These are phyloP conservation scores for Aphis gossypii DNA, from an alignment of 1,140 invertebrate species.

Conservation along the genomic window DNA sequence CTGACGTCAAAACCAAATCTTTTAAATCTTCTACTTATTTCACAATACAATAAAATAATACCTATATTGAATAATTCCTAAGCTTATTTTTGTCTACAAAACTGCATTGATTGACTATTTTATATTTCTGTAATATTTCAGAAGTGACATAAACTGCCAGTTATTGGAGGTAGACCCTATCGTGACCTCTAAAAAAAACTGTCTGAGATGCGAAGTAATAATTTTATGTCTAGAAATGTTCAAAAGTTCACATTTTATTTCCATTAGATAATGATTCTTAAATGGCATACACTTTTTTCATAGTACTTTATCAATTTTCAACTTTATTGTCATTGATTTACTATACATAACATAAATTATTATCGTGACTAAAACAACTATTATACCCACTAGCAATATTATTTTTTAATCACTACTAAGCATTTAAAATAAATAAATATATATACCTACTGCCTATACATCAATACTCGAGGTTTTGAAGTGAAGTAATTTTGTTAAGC, in stretches of 20 bases:
- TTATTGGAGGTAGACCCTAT: background rate
- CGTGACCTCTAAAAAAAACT: slow-evolving; percentile 16
- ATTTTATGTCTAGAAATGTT: background rate
- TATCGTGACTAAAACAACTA: background rate
- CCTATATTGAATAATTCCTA: background rate
- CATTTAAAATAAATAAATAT: background rate
- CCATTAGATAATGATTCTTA: background rate
- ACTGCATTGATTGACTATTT: background rate
- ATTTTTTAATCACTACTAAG: background rate
- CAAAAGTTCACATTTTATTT: background rate
- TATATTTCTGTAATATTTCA: background rate
- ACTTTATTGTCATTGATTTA: slow-evolving; percentile 4
- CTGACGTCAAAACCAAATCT: background rate
- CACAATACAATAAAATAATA: background rate
- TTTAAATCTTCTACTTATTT: background rate
- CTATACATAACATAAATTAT: slow-evolving; percentile 9
- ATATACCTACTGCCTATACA: background rate
- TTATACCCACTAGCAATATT: background rate
- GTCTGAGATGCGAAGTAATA: background rate
- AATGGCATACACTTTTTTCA: background rate
- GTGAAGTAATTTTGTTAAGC: background rate
- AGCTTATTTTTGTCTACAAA: background rate
- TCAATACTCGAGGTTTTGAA: background rate
- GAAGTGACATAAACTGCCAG: background rate
- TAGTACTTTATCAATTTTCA: background rate